A percentile compares a stretch with the other conserved stretches of the same genome.
These are phyloP conservation scores for Phymanthus crucifer DNA, from an alignment of 92 coral and sea anemone genomes.

Conservation along the genomic window DNA sequence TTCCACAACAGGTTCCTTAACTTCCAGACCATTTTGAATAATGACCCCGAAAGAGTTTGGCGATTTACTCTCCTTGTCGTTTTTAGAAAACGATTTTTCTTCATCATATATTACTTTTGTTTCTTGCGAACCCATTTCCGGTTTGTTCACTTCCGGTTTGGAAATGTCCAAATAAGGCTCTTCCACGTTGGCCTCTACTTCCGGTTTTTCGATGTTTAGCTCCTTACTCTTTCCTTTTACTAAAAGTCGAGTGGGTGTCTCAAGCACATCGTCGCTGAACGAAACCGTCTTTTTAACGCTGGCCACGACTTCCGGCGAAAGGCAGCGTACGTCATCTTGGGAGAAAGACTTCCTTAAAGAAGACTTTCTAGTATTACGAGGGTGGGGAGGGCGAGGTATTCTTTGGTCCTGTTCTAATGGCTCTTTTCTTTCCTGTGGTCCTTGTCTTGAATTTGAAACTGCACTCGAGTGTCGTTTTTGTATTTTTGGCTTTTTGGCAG, in stretches of 20 bases:
- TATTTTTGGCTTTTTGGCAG: conserved; percentile 32
- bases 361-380: conserved; percentile 36
- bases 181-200: neutral
- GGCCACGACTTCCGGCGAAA: conserved; percentile 41
- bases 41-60: conserved; percentile 51
- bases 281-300: conserved; percentile 51
- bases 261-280: conserved; percentile 45
- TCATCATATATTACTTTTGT: neutral
- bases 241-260: conserved; percentile 19
- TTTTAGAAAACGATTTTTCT: neutral
- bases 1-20: conserved; percentile 35
- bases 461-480: conserved; percentile 22
- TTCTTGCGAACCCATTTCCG: neutral
- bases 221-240: neutral
- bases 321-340: conserved; percentile 53
- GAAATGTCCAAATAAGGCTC: neutral
- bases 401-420: neutral
- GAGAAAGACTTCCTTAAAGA: conserved; percentile 58
- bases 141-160: neutral
- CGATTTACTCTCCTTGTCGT: neutral
- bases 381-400: conserved; percentile 29
- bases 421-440: neutral
- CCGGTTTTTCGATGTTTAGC: neutral
- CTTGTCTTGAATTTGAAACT: conserved; percentile 8
- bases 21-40: conserved; percentile 82